Conservation (phyloP, 2,113 vertebrate species). For the Neotoma lepida region DNA sequence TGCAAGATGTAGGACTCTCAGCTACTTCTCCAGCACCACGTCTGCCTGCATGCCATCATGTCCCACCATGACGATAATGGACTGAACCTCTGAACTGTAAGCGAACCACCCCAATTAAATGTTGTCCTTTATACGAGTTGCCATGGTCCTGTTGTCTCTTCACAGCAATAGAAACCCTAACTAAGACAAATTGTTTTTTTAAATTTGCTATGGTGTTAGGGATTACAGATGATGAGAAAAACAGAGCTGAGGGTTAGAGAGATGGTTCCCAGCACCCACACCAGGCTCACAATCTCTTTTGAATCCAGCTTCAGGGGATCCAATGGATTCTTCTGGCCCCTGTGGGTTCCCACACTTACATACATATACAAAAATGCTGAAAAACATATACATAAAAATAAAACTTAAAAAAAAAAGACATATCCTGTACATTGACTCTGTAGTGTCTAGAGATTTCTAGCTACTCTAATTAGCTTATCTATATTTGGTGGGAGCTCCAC, state of each 20-base stretch:
- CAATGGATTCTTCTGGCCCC: not conserved
- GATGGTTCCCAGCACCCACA: not conserved
- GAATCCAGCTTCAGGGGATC: not conserved
- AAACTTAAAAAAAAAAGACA: not conserved
- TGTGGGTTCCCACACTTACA: not conserved
- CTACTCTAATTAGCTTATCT: not conserved
- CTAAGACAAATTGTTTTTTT: not conserved
- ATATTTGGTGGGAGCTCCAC: no score
- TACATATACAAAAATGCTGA: not conserved
- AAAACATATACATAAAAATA: not conserved
- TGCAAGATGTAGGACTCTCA: no score
- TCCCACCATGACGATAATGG: no score
- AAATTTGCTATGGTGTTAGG: not conserved
- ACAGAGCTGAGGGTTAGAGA: not conserved
- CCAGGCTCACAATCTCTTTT: not conserved
- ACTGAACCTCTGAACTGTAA: no score
- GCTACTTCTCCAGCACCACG: no score
- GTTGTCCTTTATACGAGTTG: no score
- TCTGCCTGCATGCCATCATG: no score
- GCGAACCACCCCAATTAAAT: no score
- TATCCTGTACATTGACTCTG: not conserved
- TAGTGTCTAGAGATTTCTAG: not conserved
- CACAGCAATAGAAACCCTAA: no score
- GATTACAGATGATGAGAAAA: not conserved
- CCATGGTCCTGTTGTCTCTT: no score